Conservation (phyloP, 2,888 invertebrate species). For the Syrista parreyssii region DNA sequence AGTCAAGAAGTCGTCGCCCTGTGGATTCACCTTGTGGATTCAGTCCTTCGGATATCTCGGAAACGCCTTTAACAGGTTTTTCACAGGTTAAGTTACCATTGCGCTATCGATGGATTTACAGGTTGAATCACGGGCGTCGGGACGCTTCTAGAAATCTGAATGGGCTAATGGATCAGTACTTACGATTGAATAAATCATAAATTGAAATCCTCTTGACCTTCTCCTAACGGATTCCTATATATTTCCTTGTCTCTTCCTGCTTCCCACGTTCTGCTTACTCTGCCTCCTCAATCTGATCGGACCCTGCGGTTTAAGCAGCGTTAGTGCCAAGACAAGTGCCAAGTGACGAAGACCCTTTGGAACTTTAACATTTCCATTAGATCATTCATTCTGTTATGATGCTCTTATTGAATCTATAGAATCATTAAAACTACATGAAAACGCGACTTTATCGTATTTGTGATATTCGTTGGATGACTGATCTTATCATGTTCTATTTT, state of each 20-base stretch:
- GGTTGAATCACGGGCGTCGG: conserved; percentile 30
- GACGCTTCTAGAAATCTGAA: conserved; percentile 39
- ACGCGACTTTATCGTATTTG: neutral
- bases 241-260: neutral
- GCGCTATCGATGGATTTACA: conserved; percentile 41
- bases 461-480: neutral
- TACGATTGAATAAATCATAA: neutral
- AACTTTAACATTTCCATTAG: neutral
- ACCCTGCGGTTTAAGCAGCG: neutral
- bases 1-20: neutral
- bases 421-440: neutral
- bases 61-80: conserved; percentile 1
- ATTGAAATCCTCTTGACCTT: neutral
- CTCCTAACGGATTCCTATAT: neutral
- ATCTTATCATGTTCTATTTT: neutral
- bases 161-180: conserved; percentile 32
- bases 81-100: conserved; percentile 23
- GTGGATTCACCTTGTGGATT: neutral
- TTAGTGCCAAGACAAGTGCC: neutral
- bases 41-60: neutral
- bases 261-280: neutral
- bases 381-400: no score
- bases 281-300: neutral
- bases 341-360: neutral
- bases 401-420: neutral